Conservation (phyloP, 2,888 invertebrate species). For the Trilocha varians region DNA sequence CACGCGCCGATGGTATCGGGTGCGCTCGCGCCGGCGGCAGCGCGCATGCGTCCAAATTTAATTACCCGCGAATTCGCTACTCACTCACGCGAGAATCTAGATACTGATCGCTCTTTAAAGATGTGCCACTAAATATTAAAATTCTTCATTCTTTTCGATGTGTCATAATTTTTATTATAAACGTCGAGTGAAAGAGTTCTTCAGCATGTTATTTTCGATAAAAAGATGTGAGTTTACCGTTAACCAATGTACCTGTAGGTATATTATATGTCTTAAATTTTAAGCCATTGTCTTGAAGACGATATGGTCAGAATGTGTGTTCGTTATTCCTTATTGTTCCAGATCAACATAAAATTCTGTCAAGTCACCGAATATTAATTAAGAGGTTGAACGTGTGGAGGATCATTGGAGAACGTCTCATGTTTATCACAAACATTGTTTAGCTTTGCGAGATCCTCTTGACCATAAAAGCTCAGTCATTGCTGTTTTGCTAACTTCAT, state of each 20-base stretch:
- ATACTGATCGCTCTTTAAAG: constrained; percentile 16
- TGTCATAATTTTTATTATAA: neutral
- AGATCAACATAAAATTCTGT: constrained; percentile 31
- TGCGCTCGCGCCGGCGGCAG: constrained; percentile 27
- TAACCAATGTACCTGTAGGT: constrained; percentile 1
- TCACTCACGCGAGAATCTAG: constrained; percentile 26
- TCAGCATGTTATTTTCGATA: constrained; percentile 7
- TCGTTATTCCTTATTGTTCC: constrained; percentile 23
- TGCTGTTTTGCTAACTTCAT: constrained; percentile 47
- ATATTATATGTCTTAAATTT: constrained; percentile 3
- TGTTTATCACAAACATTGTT: constrained; percentile 50
- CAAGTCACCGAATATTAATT: constrained; percentile 66
- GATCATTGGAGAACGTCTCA: constrained; percentile 30
- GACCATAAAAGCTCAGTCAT: constrained; percentile 48
- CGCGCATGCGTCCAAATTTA: constrained; percentile 46
- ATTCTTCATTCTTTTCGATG: neutral
- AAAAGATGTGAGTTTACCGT: neutral
- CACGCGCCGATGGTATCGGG: constrained; percentile 44
- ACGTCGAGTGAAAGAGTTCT: neutral
- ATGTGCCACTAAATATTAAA: neutral
- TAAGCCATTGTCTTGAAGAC: constrained; percentile 1
- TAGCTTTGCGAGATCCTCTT: constrained; percentile 34
- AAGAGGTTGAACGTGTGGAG: constrained; percentile 34
- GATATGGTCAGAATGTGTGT: constrained; percentile 13
- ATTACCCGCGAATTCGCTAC: constrained; percentile 52